Base-by-base conservation (phyloP, 2,888 invertebrate species). In the Trissoscelio sp. region DNA sequence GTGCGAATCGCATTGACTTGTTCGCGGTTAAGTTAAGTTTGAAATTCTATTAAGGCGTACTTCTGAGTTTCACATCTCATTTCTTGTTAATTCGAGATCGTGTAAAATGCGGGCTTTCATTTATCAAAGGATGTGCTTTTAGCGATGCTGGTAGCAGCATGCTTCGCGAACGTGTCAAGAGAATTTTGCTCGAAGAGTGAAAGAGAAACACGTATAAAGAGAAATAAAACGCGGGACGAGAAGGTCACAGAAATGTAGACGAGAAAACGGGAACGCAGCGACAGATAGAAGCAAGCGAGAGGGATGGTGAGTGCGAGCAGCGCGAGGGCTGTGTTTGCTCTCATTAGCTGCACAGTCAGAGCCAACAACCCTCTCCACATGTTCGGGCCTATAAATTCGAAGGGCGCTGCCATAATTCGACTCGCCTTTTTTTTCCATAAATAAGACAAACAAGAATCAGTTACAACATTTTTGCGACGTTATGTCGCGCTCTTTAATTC, bases 321-420 rank as follows among this genome's bases (percentile, higher is more conserved):
- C 62, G 81, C 81, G 74, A 73, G 83, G 77, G 75, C 75, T 81
- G 77, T 87, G 85, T 87, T 87, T 85, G 86, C 86, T 85, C 86
- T 85, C 85, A 86, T 85, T 86, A 86, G 85, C 86, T 84, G 83
- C 81, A 75, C 83, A 85, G 83, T 84, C 80, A 81, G 84, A 85
- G 82, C 85, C 83, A 85, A 85, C 87, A 85, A 84, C 82, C 81
- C 82, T 80, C 83, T 75, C 77, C 78, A 53, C 42, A 75, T 81
- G 73, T 55, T 78, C 39, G 58, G 53, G 58, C 81, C 79, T 81
- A 83, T 75, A 81, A 81, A 79, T 81, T 83, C 51, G 51, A 78
- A 81, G 64, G 58, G 53, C 39, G 72, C 72, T 79, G 18, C 62
- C 48, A 79, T 75, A 72, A 79, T 74, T 73, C 66, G 46, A 66